A percentile compares a stretch with the other conserved stretches of the same genome.
These are phyloP conservation scores for Lucilia sericata DNA, from an alignment of 1,140 invertebrate species.

Conservation along the genomic window DNA sequence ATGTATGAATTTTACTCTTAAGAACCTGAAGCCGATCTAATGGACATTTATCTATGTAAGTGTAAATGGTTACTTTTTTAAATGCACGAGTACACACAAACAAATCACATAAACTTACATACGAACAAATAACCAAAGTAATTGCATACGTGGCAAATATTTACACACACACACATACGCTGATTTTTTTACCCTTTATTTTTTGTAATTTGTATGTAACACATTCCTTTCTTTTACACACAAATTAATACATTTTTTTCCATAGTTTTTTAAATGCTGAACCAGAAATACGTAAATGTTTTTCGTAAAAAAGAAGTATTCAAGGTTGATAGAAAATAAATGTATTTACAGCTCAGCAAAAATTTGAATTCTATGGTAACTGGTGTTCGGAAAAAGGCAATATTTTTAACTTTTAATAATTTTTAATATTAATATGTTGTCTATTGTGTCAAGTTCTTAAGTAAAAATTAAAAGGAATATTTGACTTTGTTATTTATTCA, in stretches of 20 bases:
- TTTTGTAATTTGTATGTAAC: background rate
- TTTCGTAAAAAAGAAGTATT: background rate
- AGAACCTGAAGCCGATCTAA: no score
- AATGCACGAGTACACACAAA: background rate
- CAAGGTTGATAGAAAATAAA: background rate
- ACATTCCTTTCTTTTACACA: background rate
- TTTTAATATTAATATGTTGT: no score
- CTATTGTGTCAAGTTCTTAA: no score
- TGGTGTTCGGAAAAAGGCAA: no score
- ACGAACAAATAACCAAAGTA: background rate
- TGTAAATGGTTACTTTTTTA: no score
- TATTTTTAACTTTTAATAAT: no score
- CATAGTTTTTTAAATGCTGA: background rate
- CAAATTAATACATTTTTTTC: background rate
- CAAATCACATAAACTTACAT: background rate
- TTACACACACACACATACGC: background rate
- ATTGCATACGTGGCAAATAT: background rate
- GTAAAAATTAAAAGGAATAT: no score
- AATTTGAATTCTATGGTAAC: background rate
- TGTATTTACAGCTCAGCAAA: background rate
- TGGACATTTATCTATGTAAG: no score
- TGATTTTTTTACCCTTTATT: background rate
- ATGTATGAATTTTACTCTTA: no score
- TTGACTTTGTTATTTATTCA: no score
- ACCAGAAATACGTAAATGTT: background rate